These are phyloP conservation scores for Orchestes rusci DNA, from an alignment of 2,888 invertebrate species.

Conservation along the genomic window DNA sequence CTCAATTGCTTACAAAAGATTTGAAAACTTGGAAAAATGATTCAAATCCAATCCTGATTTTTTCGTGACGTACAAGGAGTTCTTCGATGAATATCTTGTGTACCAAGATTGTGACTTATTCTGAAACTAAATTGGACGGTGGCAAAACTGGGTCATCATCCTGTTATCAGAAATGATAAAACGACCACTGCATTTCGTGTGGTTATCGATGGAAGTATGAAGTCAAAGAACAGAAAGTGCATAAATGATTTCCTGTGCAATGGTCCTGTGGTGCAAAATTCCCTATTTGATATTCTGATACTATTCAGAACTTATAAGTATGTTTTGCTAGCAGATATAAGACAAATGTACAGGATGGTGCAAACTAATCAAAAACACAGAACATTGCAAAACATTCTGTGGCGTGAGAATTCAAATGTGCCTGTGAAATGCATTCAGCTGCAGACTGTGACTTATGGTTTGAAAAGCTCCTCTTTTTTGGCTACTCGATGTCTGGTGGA, in stretches of 20 bases:
- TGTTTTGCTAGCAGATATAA: constrained; percentile 16
- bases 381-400: constrained; percentile 20
- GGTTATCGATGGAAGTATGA: constrained; percentile 24
- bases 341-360: constrained; percentile 22
- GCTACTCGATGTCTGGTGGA: constrained; percentile 18
- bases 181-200: constrained; percentile 20
- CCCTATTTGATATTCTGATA: constrained; percentile 21
- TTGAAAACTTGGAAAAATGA: constrained; percentile 15
- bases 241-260: constrained; percentile 21
- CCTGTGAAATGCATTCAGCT: constrained; percentile 14
- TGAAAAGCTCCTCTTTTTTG: constrained; percentile 16
- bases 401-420: constrained; percentile 9
- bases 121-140: background rate
- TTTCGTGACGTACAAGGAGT: constrained; percentile 10
- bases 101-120: background rate
- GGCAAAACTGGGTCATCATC: constrained; percentile 17
- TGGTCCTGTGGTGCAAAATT: constrained; percentile 13
- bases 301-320: constrained; percentile 18
- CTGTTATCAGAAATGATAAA: constrained; percentile 20
- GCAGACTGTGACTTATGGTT: constrained; percentile 19
- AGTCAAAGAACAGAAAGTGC: constrained; percentile 14
- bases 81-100: constrained; percentile 19
- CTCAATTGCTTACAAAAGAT: constrained; percentile 12
- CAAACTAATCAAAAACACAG: constrained; percentile 9
- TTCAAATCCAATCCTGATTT: constrained; percentile 11